These are phyloP conservation scores for Cherax quadricarinatus DNA, from an alignment of 1,140 invertebrate genomes.

Conservation along the genomic window DNA sequence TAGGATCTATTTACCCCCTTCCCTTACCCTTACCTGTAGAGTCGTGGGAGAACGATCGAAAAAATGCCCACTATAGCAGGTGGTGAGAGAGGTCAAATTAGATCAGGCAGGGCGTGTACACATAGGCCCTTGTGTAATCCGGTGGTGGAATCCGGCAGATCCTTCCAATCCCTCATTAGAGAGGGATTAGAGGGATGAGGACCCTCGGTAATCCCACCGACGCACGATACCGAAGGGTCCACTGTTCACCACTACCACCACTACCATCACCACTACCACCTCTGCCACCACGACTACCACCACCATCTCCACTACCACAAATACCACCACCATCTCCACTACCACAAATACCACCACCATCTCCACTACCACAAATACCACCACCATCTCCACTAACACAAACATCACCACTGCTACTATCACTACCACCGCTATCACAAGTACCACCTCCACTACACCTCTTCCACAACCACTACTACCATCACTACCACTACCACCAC, in stretches of 20 bases:
- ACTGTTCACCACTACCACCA: constrained; percentile 17
- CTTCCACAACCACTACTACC: background rate
- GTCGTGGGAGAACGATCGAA: constrained; percentile 3
- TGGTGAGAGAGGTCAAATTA: constrained; percentile 66
- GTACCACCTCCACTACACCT: too few relatives aligned
- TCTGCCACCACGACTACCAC: constrained; percentile 16
- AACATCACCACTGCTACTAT: background rate
- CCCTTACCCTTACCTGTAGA: constrained; percentile 51
- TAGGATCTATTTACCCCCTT: constrained; percentile 7
- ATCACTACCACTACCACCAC: background rate
- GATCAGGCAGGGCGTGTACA: constrained; percentile 58
- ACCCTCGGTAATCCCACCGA: constrained; percentile 63
- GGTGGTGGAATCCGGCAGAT: constrained; percentile 56
- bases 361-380: background rate
- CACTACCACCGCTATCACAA: background rate
- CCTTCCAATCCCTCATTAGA: constrained; percentile 69
- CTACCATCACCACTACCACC: constrained; percentile 5
- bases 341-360: background rate
- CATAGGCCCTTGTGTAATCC: constrained; percentile 69
- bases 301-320: background rate
- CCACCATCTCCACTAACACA: too few relatives aligned
- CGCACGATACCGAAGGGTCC: constrained; percentile 67
- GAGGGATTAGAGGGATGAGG: constrained; percentile 70
- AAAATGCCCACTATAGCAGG: constrained; percentile 66
- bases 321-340: background rate